These are phyloP conservation scores for Neelides sp. DNA, from an alignment of 1,140 invertebrate genomes.

Conservation along the genomic window DNA sequence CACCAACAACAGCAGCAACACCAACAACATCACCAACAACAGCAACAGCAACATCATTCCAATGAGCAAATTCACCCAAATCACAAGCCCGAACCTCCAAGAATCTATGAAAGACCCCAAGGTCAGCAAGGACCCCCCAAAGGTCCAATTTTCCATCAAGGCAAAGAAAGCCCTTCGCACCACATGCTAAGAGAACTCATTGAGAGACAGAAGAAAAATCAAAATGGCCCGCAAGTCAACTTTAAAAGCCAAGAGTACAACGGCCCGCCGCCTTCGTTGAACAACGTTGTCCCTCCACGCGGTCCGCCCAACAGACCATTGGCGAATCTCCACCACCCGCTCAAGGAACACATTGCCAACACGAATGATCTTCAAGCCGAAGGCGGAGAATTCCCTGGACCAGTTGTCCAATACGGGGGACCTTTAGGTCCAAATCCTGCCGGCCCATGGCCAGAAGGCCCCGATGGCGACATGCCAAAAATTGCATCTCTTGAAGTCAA, in stretches of 20 bases:
- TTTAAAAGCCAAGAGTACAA: too few relatives aligned
- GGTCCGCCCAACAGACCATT: slow-evolving; percentile 3
- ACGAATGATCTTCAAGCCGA: slow-evolving; percentile 26
- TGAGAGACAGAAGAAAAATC: too few relatives aligned
- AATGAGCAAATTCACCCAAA: slow-evolving; percentile 5
- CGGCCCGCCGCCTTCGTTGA: too few relatives aligned
- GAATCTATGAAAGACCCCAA: too few relatives aligned
- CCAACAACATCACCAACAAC: slow-evolving; percentile 5
- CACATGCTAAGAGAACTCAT: neutral
- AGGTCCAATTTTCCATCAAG: too few relatives aligned
- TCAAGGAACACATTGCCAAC: slow-evolving; percentile 13
- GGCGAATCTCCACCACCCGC: slow-evolving; percentile 12
- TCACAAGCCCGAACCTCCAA: slow-evolving; percentile 3
- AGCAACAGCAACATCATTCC: slow-evolving; percentile 2
- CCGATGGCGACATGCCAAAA: slow-evolving; percentile 63
- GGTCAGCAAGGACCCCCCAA: too few relatives aligned
- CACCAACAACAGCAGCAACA: slow-evolving; percentile 11
- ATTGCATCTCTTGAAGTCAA: slow-evolving; percentile 82
- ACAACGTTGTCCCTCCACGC: slow-evolving; percentile 14
- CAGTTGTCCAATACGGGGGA: slow-evolving; percentile 32
- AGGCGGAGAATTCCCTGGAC: slow-evolving; percentile 21
- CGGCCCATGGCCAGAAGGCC: slow-evolving; percentile 66
- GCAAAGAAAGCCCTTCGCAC: neutral
- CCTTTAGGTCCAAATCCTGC: slow-evolving; percentile 33
- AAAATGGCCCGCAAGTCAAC: too few relatives aligned